Evolutionary conservation across 2,797 vertebrate species (phyloP).

Genomic region (Gila robusta): DNA sequence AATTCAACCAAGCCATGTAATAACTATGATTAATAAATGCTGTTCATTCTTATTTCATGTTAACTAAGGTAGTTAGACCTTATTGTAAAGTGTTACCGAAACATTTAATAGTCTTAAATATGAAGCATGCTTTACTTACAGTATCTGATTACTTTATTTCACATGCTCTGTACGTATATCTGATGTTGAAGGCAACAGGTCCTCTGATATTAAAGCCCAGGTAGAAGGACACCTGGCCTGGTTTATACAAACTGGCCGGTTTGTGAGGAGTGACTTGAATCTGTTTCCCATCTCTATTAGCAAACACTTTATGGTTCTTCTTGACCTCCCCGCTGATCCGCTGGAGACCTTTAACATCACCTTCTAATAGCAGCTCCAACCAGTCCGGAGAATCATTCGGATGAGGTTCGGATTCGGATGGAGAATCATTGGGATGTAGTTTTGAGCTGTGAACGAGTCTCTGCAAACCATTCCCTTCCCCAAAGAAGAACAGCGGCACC

Average conservation of each 20-base stretch:
- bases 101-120: no score
- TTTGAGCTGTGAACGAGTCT: background rate
- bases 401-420: no score
- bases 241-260: background rate
- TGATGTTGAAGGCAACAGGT: constrained; percentile 5
- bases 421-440: background rate
- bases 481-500: constrained; percentile 30
- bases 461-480: background rate
- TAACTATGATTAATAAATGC: no score
- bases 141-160: background rate
- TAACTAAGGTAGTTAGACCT: no score
- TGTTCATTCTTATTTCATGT: no score
- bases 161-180: background rate
- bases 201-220: background rate
- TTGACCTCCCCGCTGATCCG: background rate
- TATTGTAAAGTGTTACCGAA: no score
- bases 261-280: background rate
- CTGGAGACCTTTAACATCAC: background rate
- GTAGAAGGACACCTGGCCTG: background rate
- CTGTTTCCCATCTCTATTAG: background rate
- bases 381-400: background rate
- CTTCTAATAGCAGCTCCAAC: background rate
- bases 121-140: background rate
- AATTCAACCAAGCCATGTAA: no score
- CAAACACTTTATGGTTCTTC: background rate